Evolutionary conservation across 2,113 vertebrate species (phyloP).

Genomic region (Thinocorus orbignyianus): DNA sequence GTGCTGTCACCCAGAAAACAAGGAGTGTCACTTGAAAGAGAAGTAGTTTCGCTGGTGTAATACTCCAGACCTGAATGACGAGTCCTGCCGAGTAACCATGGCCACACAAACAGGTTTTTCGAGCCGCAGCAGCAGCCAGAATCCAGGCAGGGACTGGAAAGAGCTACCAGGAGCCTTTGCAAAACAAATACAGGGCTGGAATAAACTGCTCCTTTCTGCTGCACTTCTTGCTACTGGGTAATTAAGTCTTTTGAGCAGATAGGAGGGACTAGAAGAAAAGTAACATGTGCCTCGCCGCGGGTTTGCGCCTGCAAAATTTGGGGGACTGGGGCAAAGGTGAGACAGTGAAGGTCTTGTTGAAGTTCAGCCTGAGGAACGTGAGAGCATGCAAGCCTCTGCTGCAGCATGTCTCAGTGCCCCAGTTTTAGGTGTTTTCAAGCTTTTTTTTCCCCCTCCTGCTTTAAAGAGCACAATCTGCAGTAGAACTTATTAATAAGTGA

Average conservation of each 20-base stretch:
- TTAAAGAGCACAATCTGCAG: not conserved
- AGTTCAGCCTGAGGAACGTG: not conserved
- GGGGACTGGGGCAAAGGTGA: not conserved
- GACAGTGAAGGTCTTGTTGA: not conserved
- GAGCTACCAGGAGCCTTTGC: not conserved
- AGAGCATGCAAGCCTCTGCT: not conserved
- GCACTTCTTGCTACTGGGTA: not conserved
- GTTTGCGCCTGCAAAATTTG: not conserved
- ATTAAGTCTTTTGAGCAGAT: conserved; percentile 26
- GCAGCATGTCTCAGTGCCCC: not conserved
- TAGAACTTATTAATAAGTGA: not conserved
- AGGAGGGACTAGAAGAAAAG: not conserved
- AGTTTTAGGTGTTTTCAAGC: not conserved
- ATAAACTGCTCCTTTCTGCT: conserved; percentile 29
- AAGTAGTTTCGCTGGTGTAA: conserved; percentile 62
- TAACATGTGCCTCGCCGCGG: not conserved
- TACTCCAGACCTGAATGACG: conserved; percentile 59
- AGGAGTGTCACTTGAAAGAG: conserved; percentile 62
- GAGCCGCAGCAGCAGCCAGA: conserved; percentile 71
- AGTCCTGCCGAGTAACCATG: conserved; percentile 74
- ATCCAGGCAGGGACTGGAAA: not conserved
- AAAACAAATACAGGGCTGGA: conserved; percentile 38
- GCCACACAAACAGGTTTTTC: conserved; percentile 90
- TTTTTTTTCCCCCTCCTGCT: not conserved
- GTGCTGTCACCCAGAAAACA: conserved; percentile 50